phyloP scores from a whole-genome alignment of 2,113 vertebrate genomes.

The Ophthalmolycus amberensis region DNA sequence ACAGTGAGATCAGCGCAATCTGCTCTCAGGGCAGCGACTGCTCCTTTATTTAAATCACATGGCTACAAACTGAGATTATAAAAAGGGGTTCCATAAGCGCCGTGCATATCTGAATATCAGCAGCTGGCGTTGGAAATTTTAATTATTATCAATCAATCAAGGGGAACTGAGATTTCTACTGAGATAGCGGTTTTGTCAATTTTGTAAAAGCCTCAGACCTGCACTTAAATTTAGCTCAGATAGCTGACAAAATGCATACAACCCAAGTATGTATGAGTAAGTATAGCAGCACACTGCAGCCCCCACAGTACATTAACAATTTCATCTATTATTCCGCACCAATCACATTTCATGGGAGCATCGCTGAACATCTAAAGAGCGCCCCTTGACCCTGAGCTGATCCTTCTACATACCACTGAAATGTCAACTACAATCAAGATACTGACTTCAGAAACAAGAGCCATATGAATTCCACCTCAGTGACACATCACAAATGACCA shows the following conservation, averaged over 20 bases:
- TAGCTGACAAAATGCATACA: conserved; percentile 12
- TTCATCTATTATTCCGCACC: conserved; percentile 49
- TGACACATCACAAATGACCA: conserved; percentile 52
- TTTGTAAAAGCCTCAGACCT: conserved; percentile 34
- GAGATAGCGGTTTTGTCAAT: conserved; percentile 24
- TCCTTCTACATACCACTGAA: conserved; percentile 53
- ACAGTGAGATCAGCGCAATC: conserved; percentile 56
- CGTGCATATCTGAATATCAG: conserved; percentile 28
- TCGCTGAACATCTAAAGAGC: conserved; percentile 49
- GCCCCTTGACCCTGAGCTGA: conserved; percentile 37
- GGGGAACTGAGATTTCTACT: conserved; percentile 30
- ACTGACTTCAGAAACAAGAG: conserved; percentile 58
- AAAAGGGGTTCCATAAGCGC: conserved; percentile 57
- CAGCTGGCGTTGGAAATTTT: conserved; percentile 30
- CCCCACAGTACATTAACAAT: conserved; percentile 23
- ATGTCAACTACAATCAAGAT: conserved; percentile 62
- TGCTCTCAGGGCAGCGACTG: conserved; percentile 57
- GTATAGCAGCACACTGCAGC: conserved; percentile 9
- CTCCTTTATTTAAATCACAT: conserved; percentile 70
- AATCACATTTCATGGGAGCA: conserved; percentile 37
- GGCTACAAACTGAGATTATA: conserved; percentile 59
- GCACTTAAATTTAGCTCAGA: conserved; percentile 1
- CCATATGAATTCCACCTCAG: conserved; percentile 64
- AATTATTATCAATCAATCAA: conserved; percentile 46
- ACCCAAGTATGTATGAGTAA: not conserved